Conservation (phyloP, 2,113 vertebrate genomes). For the Gila orcuttii region DNA sequence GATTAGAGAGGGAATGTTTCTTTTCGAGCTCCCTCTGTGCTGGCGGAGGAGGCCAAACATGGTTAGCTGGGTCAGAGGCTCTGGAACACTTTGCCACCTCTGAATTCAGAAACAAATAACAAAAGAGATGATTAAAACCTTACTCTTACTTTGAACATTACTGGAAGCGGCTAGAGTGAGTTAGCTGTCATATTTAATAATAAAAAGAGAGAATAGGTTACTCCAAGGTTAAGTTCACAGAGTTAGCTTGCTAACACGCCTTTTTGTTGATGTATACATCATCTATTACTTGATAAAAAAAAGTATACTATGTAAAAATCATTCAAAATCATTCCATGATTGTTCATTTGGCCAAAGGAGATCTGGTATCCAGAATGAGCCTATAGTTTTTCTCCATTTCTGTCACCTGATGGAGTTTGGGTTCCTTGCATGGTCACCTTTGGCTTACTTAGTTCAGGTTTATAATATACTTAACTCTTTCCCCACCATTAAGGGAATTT, state of each 20-base stretch:
- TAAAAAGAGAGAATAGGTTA: conserved; percentile 4
- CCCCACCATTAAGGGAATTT: too few species aligned
- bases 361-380: too few species aligned
- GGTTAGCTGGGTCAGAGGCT: conserved; percentile 36
- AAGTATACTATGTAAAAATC: too few species aligned
- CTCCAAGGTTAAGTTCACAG: neutral
- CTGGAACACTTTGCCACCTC: conserved; percentile 28
- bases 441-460: too few species aligned
- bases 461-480: too few species aligned
- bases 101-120: conserved; percentile 45
- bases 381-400: too few species aligned
- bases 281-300: too few species aligned
- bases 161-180: neutral
- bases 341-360: too few species aligned
- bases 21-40: conserved; percentile 29
- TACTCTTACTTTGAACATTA: conserved; percentile 21
- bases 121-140: conserved; percentile 36
- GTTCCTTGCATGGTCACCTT: too few species aligned
- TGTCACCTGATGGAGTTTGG: too few species aligned
- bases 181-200: neutral
- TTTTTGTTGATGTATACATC: too few species aligned
- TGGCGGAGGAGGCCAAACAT: conserved; percentile 47
- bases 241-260: neutral
- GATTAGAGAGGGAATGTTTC: conserved; percentile 45
- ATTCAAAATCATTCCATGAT: too few species aligned